These are phyloP conservation scores for Myathropa florea DNA, from an alignment of 2,888 invertebrate species.

Conservation along the genomic window DNA sequence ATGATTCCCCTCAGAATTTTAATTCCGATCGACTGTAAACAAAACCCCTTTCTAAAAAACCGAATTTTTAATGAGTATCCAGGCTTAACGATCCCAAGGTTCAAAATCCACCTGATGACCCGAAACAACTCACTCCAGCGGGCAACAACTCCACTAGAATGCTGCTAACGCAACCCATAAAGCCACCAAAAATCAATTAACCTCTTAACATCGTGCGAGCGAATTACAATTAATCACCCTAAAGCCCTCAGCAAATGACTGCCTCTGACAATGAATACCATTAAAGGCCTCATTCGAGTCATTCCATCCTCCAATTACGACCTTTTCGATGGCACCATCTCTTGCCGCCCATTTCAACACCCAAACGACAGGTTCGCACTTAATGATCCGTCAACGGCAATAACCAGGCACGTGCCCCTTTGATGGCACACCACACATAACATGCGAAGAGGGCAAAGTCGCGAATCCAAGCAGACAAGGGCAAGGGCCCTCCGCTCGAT, in stretches of 20 bases:
- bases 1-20: not conserved
- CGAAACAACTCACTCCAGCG: not conserved
- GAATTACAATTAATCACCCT: conserved; percentile 26
- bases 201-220: not conserved
- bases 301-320: conserved; percentile 16
- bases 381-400: conserved; percentile 11
- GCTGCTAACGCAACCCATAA: not conserved
- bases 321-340: too few species aligned
- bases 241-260: not conserved
- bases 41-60: not conserved
- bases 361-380: conserved; percentile 31
- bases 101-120: not conserved
- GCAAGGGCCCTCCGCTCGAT: not conserved
- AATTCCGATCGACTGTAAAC: not conserved
- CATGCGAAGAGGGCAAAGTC: not conserved
- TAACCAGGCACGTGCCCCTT: conserved; percentile 22
- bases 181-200: conserved; percentile 14
- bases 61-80: not conserved
- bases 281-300: not conserved
- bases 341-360: not conserved
- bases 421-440: not conserved
- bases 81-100: not conserved
- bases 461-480: not conserved
- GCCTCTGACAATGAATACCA: conserved; percentile 8
- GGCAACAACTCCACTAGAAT: too few species aligned